Conservation (phyloP, 2,113 vertebrate genomes). For the Tragelaphus scriptus region DNA sequence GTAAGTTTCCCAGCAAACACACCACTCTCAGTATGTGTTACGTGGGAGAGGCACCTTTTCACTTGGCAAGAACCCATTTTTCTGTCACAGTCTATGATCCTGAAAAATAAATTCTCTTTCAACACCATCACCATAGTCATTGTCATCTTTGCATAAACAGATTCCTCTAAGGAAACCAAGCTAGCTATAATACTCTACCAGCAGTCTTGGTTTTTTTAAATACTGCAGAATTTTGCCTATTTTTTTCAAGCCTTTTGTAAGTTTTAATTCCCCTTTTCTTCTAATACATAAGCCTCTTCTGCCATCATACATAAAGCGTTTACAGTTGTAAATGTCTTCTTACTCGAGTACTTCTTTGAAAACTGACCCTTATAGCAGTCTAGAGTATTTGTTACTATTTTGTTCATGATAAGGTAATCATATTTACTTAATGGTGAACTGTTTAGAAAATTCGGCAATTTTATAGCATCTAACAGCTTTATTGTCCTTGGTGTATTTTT, state of each 20-base stretch:
- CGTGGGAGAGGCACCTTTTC: not conserved
- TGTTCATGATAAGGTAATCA: not conserved
- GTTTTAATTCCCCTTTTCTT: not conserved
- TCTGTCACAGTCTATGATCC: not conserved
- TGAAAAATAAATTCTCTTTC: not conserved
- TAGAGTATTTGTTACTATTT: not conserved
- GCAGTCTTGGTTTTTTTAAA: not conserved
- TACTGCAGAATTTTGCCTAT: not conserved
- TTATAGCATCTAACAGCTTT: not conserved
- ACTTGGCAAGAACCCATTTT: not conserved
- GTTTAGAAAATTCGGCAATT: not conserved
- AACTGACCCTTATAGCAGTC: not conserved
- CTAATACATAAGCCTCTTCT: not conserved
- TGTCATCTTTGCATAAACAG: not conserved
- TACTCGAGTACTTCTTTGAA: not conserved
- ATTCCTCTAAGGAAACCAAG: constrained; percentile 1
- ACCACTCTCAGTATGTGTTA: not conserved
- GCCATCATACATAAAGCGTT: not conserved
- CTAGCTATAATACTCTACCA: not conserved
- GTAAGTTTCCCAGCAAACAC: not conserved
- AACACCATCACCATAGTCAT: not conserved
- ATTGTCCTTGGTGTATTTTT: not conserved
- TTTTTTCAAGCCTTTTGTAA: constrained; percentile 1
- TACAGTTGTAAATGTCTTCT: not conserved
- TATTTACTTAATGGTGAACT: not conserved